Percentiles rank a stretch among this genome's conserved stretches.
Evolutionary conservation across 2,888 invertebrate species (phyloP).

Genomic region (Melipona bicolor): DNA sequence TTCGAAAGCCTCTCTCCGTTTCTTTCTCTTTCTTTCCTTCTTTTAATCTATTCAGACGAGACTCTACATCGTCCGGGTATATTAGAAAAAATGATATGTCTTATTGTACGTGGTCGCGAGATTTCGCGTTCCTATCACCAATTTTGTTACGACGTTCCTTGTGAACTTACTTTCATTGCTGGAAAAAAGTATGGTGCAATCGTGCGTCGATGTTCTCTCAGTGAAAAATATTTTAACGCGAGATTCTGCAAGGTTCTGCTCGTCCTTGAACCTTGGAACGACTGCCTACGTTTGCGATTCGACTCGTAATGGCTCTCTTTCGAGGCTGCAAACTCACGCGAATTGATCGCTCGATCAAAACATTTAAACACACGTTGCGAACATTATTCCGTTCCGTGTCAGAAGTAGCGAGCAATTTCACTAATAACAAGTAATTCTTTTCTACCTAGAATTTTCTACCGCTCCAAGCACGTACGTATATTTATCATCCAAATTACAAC

Average conservation of each 20-base stretch:
- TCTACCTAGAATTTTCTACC: neutral
- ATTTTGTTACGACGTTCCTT: constrained; percentile 12
- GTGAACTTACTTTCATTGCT: neutral
- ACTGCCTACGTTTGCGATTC: neutral
- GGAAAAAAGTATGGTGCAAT: neutral
- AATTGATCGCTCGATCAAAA: neutral
- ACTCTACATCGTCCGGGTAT: constrained; percentile 13
- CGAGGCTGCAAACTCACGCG: neutral
- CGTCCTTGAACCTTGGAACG: neutral
- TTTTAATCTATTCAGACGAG: constrained; percentile 2
- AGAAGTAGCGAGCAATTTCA: neutral
- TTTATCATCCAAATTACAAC: neutral
- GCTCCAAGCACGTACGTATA: neutral
- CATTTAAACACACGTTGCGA: neutral
- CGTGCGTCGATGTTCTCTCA: neutral
- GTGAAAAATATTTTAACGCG: neutral
- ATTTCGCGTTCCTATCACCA: constrained; percentile 37
- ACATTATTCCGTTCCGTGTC: neutral
- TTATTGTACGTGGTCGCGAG: constrained; percentile 49
- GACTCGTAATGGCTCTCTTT: neutral
- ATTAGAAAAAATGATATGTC: constrained; percentile 66
- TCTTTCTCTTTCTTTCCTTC: neutral
- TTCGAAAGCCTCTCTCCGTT: neutral
- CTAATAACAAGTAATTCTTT: neutral
- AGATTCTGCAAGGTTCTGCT: neutral